Base-by-base conservation (phyloP, 2,888 invertebrate genomes). In the Tinea semifulvella region DNA sequence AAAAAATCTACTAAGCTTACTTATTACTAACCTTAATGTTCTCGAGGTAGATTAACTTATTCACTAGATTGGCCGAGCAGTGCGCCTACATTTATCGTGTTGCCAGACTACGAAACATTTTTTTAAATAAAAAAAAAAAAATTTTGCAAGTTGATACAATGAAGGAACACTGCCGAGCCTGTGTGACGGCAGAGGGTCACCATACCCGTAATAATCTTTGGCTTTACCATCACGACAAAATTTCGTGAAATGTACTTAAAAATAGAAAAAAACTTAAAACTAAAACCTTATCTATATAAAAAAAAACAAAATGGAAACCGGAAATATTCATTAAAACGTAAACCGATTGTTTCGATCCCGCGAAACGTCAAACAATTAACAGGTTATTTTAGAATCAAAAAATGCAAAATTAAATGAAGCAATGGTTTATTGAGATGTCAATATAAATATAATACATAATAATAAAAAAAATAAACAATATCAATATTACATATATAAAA, bases 181-280 rank as follows among this genome's bases (percentile, higher is more conserved):
- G 56, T 77, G 80, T 80, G 80, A 80, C 80, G 80, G 80, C 79
- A 76, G 75, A 77, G 80, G 80, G 80, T 77, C 80, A 80, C 80
- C 80, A 65, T 80, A 80, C 80, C 80, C 80, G 80, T 80, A 80
- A 73, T 68, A 76, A 77, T 80, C 80, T 80, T 80, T 80, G 80
- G 80, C 79, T 80, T 80, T 72, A 80, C 80, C 80, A 80, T 80
- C 80, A 80, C 80, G 80, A 80, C 67, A 73, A 63, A 40, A 47
- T 46, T 50, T 45, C 46, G 45, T 46, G 45, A 46, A 50, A 45
- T 49, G 43, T 44, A 42, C 47, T 47, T 43, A 44, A 44, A 43
- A 49, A 49, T 46, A 49, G 46, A 46, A 48, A 47, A 47, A 42
- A 45, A 45, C 42, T 40, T 42, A 38, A 42, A 38, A 43, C 31